Percentiles rank a stretch among this genome's conserved stretches.
Evolutionary conservation across 37 sponge, comb jelly and placozoan genomes (phyloP).

Genomic region (Ephydatia muelleri): DNA sequence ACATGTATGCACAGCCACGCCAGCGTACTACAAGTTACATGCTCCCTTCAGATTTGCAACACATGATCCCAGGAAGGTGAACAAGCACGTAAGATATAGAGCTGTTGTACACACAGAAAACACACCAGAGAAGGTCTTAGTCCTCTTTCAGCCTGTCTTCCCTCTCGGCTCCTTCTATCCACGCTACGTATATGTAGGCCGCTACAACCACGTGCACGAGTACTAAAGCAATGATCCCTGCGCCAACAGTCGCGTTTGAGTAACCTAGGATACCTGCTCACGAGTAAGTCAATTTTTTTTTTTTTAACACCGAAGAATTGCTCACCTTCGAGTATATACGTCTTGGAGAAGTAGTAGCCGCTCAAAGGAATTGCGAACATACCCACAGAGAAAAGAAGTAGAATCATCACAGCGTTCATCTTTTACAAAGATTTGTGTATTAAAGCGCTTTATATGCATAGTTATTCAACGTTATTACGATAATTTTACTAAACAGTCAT

Average conservation of each 20-base stretch:
- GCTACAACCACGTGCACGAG: slow-evolving; percentile 72
- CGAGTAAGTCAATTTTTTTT: neutral
- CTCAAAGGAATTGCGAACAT: slow-evolving; percentile 68
- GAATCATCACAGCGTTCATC: slow-evolving; percentile 15
- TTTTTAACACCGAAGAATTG: too few species aligned
- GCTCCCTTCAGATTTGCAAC: too few species aligned
- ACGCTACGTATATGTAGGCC: slow-evolving; percentile 64
- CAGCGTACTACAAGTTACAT: too few species aligned
- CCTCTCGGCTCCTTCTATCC: slow-evolving; percentile 58
- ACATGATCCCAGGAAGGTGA: too few species aligned
- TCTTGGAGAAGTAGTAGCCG: slow-evolving; percentile 56
- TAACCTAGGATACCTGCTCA: slow-evolving; percentile 51
- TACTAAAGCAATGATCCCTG: slow-evolving; percentile 59
- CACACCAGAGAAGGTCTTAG: too few species aligned
- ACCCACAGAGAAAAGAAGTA: slow-evolving; percentile 54
- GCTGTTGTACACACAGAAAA: too few species aligned
- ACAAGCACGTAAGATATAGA: too few species aligned
- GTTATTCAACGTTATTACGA: too few species aligned
- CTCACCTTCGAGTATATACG: slow-evolving; percentile 61
- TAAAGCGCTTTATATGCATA: too few species aligned
- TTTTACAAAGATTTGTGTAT: too few species aligned
- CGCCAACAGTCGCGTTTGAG: slow-evolving; percentile 51
- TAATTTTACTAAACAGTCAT: too few species aligned
- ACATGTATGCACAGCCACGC: too few species aligned
- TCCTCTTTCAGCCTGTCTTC: neutral